These are phyloP conservation scores for Rhegmatorhina hoffmannsi DNA, from an alignment of 2,113 vertebrate species.

Conservation along the genomic window DNA sequence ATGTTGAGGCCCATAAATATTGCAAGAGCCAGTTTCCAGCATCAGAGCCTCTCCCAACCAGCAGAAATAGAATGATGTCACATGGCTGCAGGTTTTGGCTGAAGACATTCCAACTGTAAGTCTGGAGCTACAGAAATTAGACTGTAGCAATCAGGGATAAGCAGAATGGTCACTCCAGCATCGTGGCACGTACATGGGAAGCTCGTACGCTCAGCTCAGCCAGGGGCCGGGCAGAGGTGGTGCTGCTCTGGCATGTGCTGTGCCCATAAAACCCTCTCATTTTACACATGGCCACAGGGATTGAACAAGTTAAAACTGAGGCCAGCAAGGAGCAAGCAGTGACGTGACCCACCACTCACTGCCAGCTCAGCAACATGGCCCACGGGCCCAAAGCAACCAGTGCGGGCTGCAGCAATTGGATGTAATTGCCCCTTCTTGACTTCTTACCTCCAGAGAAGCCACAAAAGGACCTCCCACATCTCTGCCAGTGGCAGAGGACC, in stretches of 20 bases:
- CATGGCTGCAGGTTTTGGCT: background rate
- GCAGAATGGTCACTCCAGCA: fast-evolving
- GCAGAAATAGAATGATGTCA: background rate
- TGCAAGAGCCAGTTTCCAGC: background rate
- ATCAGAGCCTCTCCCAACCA: background rate
- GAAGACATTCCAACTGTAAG: background rate
- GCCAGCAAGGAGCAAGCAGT: background rate
- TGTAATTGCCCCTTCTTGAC: background rate
- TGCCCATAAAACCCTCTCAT: background rate
- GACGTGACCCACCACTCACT: background rate
- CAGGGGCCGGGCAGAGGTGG: background rate
- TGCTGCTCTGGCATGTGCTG: background rate
- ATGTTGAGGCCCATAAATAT: fast-evolving
- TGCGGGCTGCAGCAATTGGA: fast-evolving
- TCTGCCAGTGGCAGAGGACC: background rate
- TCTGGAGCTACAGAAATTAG: background rate
- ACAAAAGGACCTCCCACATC: background rate
- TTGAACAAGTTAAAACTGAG: background rate
- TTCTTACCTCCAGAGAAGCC: background rate
- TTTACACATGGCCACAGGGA: background rate
- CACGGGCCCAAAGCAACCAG: background rate
- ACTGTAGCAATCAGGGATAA: fast-evolving
- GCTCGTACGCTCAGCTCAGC: fast-evolving
- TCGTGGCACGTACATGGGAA: fast-evolving
- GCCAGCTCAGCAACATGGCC: background rate